A percentile compares a stretch with the other conserved stretches of the same genome.
phyloP scores from a whole-genome alignment of 2,113 vertebrate genomes.

The Picathartes gymnocephalus region DNA sequence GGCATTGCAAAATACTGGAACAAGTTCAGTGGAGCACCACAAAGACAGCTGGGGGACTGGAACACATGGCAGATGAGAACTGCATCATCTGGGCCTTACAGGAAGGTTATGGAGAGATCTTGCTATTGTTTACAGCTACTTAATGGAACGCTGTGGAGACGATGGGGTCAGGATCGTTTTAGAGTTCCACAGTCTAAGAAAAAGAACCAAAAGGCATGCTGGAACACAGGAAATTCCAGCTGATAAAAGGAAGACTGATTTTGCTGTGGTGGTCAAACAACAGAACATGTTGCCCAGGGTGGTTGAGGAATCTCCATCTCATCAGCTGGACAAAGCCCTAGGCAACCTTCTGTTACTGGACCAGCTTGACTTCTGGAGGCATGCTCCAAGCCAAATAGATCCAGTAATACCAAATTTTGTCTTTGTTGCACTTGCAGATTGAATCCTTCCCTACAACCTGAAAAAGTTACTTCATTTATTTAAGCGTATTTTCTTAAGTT shows the following conservation, averaged over 20 bases:
- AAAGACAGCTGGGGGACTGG: background rate
- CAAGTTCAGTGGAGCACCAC: background rate
- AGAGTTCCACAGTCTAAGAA: background rate
- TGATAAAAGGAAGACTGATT: background rate
- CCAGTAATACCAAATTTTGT: background rate
- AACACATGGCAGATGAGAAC: background rate
- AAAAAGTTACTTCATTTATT: background rate
- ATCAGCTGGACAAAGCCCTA: background rate
- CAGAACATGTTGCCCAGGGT: background rate
- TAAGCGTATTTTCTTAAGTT: background rate
- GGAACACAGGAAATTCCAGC: background rate
- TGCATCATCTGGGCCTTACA: background rate
- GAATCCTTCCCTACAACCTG: background rate
- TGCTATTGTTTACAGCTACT: background rate
- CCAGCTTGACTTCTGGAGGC: background rate
- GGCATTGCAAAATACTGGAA: background rate
- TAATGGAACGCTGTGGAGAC: background rate
- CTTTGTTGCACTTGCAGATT: background rate
- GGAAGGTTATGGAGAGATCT: background rate
- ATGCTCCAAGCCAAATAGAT: background rate
- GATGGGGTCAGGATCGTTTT: background rate
- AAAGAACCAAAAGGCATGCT: background rate
- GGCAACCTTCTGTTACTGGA: background rate
- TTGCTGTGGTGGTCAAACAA: background rate
- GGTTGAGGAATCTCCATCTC: background rate